These are phyloP conservation scores for Caenorhabditis wallacei DNA, from an alignment of 2,888 invertebrate genomes.

Conservation along the genomic window DNA sequence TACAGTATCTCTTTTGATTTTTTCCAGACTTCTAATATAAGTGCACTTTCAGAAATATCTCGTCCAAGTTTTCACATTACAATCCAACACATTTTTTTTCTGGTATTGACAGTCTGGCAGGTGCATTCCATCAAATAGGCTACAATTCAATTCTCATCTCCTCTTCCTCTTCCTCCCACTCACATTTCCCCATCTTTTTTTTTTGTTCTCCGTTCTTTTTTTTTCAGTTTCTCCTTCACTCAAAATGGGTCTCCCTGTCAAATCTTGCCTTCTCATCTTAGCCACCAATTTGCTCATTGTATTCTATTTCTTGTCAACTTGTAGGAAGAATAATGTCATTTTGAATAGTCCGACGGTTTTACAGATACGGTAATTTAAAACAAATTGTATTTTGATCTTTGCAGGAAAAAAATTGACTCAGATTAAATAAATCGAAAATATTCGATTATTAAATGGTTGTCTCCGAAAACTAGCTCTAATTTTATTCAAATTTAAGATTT, in stretches of 20 bases:
- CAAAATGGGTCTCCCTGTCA: slow-evolving; percentile 42
- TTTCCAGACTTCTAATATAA: too few relatives aligned
- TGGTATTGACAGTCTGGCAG: slow-evolving; percentile 58
- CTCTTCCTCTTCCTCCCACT: background rate
- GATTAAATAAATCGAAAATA: too few relatives aligned
- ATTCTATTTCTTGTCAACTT: slow-evolving; percentile 41
- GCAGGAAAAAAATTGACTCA: background rate
- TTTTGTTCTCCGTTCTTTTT: background rate
- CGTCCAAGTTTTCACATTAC: background rate
- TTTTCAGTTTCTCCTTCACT: slow-evolving; percentile 1
- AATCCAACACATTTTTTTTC: slow-evolving; percentile 14
- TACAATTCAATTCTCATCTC: slow-evolving; percentile 10
- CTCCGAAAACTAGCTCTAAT: too few relatives aligned
- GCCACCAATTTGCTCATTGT: slow-evolving; percentile 40
- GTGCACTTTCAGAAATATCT: too few relatives aligned
- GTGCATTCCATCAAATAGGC: slow-evolving; percentile 45
- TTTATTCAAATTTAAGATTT: too few relatives aligned
- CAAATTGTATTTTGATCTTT: background rate
- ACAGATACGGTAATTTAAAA: slow-evolving; percentile 45
- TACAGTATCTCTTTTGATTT: too few relatives aligned
- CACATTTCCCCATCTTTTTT: background rate
- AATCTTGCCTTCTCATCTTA: slow-evolving; percentile 55
- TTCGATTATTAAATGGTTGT: too few relatives aligned
- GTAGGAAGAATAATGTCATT: slow-evolving; percentile 1
- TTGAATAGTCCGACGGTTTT: slow-evolving; percentile 32